Base-by-base conservation (phyloP, 2,888 invertebrate species). In the Polydrusus pterygomalis region DNA sequence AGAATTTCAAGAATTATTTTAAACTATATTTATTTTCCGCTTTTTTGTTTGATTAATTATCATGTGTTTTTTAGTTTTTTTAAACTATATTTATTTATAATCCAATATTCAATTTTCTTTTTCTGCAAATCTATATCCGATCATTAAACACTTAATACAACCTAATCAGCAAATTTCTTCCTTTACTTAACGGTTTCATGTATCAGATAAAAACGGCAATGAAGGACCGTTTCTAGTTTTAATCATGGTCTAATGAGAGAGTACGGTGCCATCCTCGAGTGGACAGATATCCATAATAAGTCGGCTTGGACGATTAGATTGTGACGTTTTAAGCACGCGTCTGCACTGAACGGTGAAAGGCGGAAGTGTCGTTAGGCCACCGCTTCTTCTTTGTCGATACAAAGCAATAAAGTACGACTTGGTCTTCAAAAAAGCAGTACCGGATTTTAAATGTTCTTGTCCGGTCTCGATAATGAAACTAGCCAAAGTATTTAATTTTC, bases 241-340 rank as follows among this genome's bases (percentile, higher is more conserved):
- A 81, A 81, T 82, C 34, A 47, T 11, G 60, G 72, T 77, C 77
- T 82, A 81, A 81, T 82, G 79, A 81, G 79, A 81, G 80, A 79
- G 77, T 78, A 72, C 75, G 78, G 75, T 79, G 73, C 80, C 80
- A 82, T 81, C 81, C 80, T 82, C 80, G 81, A 81, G 72, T 82
- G 83, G 80, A 77, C 81, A 82, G 80, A 82, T 82, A 79, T 80
- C 81, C 78, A 79, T 83, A 82, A 83, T 83, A 77, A 79, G 69
- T 60, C 63, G 51, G 58, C 38, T 60, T 60, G 38, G 30, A 40
- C 58, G 69, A 72, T 74, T 74, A 71, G 64, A 45, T 64, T 64
- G 68, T 68, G 70, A 65, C 65, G 60, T 70, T 65, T n/a, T 34
- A 70, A 78, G 80, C 81, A 82, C 81, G 81, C 81, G 81, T 82